Evolutionary conservation across 2,113 vertebrate species (phyloP).

Genomic region (Apeltes quadracus): DNA sequence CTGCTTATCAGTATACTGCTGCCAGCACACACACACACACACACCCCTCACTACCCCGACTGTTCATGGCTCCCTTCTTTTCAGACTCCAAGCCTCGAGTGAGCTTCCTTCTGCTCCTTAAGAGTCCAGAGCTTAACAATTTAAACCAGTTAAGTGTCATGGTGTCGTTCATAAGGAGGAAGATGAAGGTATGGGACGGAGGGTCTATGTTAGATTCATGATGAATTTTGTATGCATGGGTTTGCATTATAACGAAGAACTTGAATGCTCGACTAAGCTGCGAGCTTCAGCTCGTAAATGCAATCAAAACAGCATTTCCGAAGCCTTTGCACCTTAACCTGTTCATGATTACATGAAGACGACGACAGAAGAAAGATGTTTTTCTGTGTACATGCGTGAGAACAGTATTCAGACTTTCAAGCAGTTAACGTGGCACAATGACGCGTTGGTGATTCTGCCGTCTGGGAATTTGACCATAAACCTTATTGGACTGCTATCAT

Average conservation of each 20-base stretch:
- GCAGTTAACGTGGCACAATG: not conserved
- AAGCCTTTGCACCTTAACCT: slow-evolving; percentile 17
- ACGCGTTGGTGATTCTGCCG: not conserved
- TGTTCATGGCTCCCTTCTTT: slow-evolving; percentile 13
- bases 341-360: not conserved
- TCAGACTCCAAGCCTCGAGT: slow-evolving; percentile 18
- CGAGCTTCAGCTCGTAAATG: slow-evolving; percentile 30
- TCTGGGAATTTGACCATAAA: not conserved
- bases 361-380: not conserved
- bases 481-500: not conserved
- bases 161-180: slow-evolving; percentile 52
- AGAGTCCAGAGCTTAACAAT: slow-evolving; percentile 47
- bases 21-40: slow-evolving; percentile 21
- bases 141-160: slow-evolving; percentile 50
- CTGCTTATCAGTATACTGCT: slow-evolving; percentile 59
- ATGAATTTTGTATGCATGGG: slow-evolving; percentile 34
- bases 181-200: slow-evolving; percentile 42
- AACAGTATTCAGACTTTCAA: not conserved
- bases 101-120: slow-evolving; percentile 33
- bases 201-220: slow-evolving; percentile 25
- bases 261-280: slow-evolving; percentile 24
- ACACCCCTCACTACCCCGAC: not conserved
- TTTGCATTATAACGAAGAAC: slow-evolving; percentile 19
- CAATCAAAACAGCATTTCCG: slow-evolving; percentile 42
- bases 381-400: not conserved